phyloP scores from a whole-genome alignment of 2,888 invertebrate genomes.

The Lordiphosa fenestrarum region DNA sequence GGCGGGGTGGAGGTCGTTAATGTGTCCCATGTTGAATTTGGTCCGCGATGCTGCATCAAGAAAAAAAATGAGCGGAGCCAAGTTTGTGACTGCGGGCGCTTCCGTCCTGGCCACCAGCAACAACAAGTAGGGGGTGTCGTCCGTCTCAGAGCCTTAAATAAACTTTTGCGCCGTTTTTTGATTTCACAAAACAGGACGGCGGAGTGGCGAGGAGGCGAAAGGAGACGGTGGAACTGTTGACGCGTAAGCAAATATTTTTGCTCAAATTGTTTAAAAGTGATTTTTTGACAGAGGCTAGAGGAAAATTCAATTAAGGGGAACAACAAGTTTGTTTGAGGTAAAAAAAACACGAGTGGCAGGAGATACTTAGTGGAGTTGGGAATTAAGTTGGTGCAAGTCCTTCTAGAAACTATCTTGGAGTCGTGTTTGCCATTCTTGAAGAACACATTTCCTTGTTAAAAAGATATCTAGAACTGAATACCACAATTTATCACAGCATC shows the following conservation, averaged over 20 bases:
- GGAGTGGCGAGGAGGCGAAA: slow-evolving; percentile 16
- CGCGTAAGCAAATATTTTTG: slow-evolving; percentile 68
- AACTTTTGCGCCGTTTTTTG: slow-evolving; percentile 60
- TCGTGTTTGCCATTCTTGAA: too few species aligned
- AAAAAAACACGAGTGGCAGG: too few species aligned
- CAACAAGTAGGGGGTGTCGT: slow-evolving; percentile 4
- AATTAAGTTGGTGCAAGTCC: too few species aligned
- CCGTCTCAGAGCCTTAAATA: slow-evolving; percentile 56
- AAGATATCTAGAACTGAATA: too few species aligned
- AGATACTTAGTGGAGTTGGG: too few species aligned
- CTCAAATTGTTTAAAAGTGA: slow-evolving; percentile 74
- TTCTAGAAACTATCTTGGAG: too few species aligned
- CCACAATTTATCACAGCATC: neutral
- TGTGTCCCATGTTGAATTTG: slow-evolving; percentile 64
- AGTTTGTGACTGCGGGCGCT: neutral
- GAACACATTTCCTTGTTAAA: too few species aligned
- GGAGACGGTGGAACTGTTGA: slow-evolving; percentile 42
- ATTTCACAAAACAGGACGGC: slow-evolving; percentile 37
- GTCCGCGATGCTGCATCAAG: slow-evolving; percentile 59
- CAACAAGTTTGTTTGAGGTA: slow-evolving; percentile 2
- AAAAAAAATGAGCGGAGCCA: slow-evolving; percentile 23
- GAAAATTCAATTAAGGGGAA: slow-evolving; percentile 16
- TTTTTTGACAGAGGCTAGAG: slow-evolving; percentile 36
- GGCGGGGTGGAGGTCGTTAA: slow-evolving; percentile 42
- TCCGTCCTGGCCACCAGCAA: slow-evolving; percentile 12